Conservation (phyloP, 2,888 invertebrate species). For the Teleiodes luculella region DNA sequence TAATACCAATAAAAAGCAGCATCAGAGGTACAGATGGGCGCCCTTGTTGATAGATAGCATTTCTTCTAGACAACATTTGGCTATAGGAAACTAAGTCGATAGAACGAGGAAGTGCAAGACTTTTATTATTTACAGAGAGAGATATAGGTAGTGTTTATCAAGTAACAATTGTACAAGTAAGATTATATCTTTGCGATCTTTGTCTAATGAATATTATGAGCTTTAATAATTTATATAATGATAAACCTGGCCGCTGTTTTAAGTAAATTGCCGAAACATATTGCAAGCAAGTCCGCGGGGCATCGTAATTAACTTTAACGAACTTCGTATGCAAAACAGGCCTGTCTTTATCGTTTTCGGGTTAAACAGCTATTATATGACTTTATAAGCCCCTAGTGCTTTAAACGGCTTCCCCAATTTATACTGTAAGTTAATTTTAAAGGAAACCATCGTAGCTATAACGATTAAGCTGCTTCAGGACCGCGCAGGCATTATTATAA, state of each 20-base stretch:
- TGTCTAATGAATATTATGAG: neutral
- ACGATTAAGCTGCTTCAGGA: slow-evolving; percentile 27
- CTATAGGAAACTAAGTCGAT: no score
- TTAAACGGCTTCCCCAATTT: slow-evolving; percentile 28
- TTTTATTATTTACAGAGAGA: no score
- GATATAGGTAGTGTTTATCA: no score
- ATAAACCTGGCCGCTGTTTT: neutral
- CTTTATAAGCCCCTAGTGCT: slow-evolving; percentile 43
- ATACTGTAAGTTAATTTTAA: slow-evolving; percentile 36
- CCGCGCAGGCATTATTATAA: slow-evolving; percentile 17
- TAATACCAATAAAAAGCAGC: no score
- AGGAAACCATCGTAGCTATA: slow-evolving; percentile 31
- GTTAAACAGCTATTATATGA: slow-evolving; percentile 50
- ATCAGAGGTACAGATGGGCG: no score
- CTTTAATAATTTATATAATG: no score
- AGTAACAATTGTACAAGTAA: no score
- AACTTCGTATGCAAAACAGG: slow-evolving; percentile 55
- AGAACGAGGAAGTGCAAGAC: no score
- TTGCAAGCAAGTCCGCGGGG: slow-evolving; percentile 44
- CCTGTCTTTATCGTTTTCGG: slow-evolving; percentile 55
- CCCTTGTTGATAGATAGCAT: no score
- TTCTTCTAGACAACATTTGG: no score
- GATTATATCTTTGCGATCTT: no score
- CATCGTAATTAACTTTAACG: slow-evolving; percentile 56
- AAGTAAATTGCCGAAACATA: slow-evolving; percentile 31